Base-by-base conservation (phyloP, 2,113 vertebrate species). In the Esox niger region DNA sequence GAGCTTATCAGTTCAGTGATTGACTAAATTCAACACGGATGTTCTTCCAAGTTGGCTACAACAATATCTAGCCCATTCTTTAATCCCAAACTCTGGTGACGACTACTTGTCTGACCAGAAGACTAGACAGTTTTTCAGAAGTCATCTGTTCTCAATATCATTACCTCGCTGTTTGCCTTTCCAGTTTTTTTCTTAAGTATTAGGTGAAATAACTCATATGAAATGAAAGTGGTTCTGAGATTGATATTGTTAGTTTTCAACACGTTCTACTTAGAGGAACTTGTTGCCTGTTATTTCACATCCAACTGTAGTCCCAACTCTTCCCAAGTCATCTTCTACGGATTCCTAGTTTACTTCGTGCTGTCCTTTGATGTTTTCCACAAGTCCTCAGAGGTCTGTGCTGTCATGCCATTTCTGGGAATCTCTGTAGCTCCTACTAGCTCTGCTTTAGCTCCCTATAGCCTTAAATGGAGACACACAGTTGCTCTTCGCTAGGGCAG, bases 401-500 rank as follows among this genome's bases (percentile, higher is more conserved):
- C 1, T 27, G 54, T 15, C 11, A 25, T 56, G 25, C 8, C 54
- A 56, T 23, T 1, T 56, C 58, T 60, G 11, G 21, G 58, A 15
- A 11, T 43, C 21, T 61, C 29, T 35, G 57, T 27, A 35, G 59
- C 31, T 27, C 30, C 31, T 61, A 6, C n/a, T 31, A 25, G 59
- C 31, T 61, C 20, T 30, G 30, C 2, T 61, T 30, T 64, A 29
- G 26, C 17, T 30, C 38, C 62, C 35, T 20, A 25, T 27, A 49
- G 62, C 62, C 62, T 64, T 64, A 64, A 25, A 64, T 64, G 62
- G 62, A 64, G 35, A 62, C 57, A 59, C 57, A 59, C 29, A 52
- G 15, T n/a, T n/a, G 21, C 47, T 2, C 47, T n/a, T 15, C 47
- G n/a, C 47, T 52, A n/a, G 20, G 47, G 2, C 17, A 15, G 38